These are phyloP conservation scores for Sympetrum striolatum DNA, from an alignment of 2,888 invertebrate species.

Conservation along the genomic window DNA sequence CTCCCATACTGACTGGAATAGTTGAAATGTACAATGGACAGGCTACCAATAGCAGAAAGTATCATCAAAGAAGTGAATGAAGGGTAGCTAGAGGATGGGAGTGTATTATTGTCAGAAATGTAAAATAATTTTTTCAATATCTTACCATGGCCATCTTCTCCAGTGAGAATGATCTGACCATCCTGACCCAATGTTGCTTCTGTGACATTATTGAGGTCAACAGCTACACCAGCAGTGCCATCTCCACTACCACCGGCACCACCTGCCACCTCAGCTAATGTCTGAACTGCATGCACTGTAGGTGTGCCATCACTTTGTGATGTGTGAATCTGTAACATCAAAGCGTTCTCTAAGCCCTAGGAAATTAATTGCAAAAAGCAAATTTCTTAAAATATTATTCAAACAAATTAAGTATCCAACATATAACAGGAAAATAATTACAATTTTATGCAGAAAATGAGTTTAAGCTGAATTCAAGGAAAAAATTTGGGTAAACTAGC, in stretches of 20 bases:
- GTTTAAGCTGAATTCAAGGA: too few relatives aligned
- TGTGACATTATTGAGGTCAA: conserved; percentile 87
- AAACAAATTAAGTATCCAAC: too few relatives aligned
- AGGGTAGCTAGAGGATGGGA: too few relatives aligned
- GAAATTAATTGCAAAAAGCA: conserved; percentile 58
- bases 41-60: too few relatives aligned
- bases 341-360: conserved; percentile 61
- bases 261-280: conserved; percentile 71
- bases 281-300: conserved; percentile 66
- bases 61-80: too few relatives aligned
- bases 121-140: conserved; percentile 48
- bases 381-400: neutral
- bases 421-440: too few relatives aligned
- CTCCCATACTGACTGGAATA: too few relatives aligned
- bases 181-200: conserved; percentile 91
- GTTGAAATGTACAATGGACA: too few relatives aligned
- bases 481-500: too few relatives aligned
- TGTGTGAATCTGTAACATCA: conserved; percentile 60
- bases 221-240: conserved; percentile 71
- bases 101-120: too few relatives aligned
- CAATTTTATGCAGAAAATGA: too few relatives aligned
- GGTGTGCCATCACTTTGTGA: conserved; percentile 59
- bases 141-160: conserved; percentile 91
- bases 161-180: conserved; percentile 93
- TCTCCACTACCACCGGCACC: conserved; percentile 65